A percentile compares a stretch with the other conserved stretches of the same genome.
phyloP scores from a whole-genome alignment of 2,113 vertebrate species.

The Clupea harengus region DNA sequence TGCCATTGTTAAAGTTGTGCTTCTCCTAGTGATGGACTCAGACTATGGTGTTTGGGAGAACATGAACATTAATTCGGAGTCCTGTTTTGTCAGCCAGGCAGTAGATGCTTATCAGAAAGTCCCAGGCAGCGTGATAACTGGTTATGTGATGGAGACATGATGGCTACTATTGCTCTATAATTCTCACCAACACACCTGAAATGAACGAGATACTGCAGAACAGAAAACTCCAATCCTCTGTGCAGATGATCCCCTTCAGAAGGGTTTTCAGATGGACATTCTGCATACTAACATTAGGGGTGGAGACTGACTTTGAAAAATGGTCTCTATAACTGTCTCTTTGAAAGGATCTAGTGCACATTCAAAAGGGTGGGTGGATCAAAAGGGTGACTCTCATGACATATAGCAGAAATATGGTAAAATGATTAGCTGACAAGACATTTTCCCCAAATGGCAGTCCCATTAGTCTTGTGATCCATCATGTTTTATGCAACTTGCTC shows the following conservation, averaged over 20 bases:
- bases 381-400: not conserved
- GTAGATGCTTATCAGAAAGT: not conserved
- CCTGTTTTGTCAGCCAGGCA: not conserved
- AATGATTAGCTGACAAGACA: not conserved
- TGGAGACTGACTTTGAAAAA: constrained; percentile 14
- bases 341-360: constrained; percentile 18
- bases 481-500: constrained; percentile 7
- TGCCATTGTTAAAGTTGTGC: too few species aligned
- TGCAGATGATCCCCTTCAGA: not conserved
- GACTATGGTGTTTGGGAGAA: not conserved
- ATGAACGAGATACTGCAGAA: not conserved
- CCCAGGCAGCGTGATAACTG: not conserved
- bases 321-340: constrained; percentile 7
- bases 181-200: not conserved
- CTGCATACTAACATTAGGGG: not conserved
- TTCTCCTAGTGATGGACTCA: not conserved
- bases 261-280: constrained; percentile 1
- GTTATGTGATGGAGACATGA: not conserved
- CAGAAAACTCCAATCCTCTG: not conserved
- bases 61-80: not conserved
- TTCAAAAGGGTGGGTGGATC: not conserved
- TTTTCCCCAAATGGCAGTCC: not conserved
- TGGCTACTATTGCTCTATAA: not conserved
- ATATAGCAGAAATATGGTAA: not conserved
- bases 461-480: not conserved